These are phyloP conservation scores for Numida meleagris DNA, from an alignment of 2,113 vertebrate species.

Conservation along the genomic window DNA sequence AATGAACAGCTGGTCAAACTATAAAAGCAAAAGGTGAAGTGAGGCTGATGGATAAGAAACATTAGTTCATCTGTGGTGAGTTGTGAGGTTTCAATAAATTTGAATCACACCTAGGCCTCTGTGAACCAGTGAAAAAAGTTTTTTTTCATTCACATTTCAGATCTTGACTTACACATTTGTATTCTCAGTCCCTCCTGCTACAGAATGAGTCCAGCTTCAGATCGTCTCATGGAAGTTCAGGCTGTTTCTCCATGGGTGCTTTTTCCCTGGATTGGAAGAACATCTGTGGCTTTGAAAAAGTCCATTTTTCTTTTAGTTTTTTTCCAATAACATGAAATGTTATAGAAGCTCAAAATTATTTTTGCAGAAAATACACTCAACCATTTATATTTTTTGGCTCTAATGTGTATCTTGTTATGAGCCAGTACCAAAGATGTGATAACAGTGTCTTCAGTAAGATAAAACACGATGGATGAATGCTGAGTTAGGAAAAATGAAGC, in stretches of 20 bases:
- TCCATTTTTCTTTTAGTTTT: neutral
- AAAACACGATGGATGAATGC: neutral
- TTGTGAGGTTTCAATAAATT: neutral
- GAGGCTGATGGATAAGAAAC: neutral
- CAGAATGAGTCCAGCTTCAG: neutral
- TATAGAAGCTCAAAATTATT: neutral
- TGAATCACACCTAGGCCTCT: neutral
- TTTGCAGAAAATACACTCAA: neutral
- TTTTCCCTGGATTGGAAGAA: neutral
- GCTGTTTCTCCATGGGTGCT: neutral
- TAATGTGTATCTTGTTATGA: neutral
- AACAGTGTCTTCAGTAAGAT: neutral
- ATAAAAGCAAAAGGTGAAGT: neutral
- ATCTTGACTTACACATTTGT: neutral
- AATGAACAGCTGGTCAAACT: neutral
- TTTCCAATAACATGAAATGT: neutral
- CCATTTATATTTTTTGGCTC: neutral
- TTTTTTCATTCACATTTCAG: neutral
- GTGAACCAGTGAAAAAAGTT: neutral
- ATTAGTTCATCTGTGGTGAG: neutral
- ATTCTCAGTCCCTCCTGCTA: neutral
- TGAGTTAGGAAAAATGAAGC: neutral
- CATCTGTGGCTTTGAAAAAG: neutral
- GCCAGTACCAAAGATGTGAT: neutral
- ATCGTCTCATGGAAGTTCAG: neutral